Conservation (phyloP, 2,888 invertebrate genomes). For the Sepioteuthis lessoniana region DNA sequence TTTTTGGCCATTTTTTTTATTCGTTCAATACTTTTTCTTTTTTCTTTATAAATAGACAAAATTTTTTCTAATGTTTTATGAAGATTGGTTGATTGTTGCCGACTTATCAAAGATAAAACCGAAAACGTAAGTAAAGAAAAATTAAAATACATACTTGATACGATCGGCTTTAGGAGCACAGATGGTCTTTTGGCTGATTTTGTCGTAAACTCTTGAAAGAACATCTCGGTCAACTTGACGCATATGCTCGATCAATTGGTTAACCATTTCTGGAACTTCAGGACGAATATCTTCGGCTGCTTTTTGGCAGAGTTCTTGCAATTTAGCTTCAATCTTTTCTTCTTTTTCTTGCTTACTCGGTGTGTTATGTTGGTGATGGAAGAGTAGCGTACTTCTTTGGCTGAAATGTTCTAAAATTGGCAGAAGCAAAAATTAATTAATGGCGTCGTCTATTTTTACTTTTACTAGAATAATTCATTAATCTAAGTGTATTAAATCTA, state of each 20-base stretch:
- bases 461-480: too few relatives aligned
- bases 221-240: not conserved
- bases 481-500: too few relatives aligned
- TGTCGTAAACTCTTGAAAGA: constrained; percentile 6
- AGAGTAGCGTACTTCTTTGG: constrained; percentile 56
- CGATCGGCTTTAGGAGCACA: not conserved
- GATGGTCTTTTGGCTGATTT: not conserved
- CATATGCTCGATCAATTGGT: constrained; percentile 65
- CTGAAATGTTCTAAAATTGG: too few relatives aligned
- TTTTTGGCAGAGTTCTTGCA: constrained; percentile 63
- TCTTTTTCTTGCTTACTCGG: constrained; percentile 49
- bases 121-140: not conserved
- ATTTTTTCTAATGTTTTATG: too few relatives aligned
- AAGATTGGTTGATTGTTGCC: not conserved
- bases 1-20: too few relatives aligned
- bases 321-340: constrained; percentile 55
- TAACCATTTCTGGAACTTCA: constrained; percentile 76
- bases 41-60: too few relatives aligned
- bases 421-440: too few relatives aligned
- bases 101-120: not conserved
- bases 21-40: too few relatives aligned
- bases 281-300: constrained; percentile 73
- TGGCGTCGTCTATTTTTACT: too few relatives aligned
- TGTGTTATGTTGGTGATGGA: constrained; percentile 58
- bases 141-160: not conserved